A percentile compares a stretch with the other conserved stretches of the same genome.
Evolutionary conservation across 2,113 vertebrate genomes (phyloP).

Genomic region (Myotis lucifugus): DNA sequence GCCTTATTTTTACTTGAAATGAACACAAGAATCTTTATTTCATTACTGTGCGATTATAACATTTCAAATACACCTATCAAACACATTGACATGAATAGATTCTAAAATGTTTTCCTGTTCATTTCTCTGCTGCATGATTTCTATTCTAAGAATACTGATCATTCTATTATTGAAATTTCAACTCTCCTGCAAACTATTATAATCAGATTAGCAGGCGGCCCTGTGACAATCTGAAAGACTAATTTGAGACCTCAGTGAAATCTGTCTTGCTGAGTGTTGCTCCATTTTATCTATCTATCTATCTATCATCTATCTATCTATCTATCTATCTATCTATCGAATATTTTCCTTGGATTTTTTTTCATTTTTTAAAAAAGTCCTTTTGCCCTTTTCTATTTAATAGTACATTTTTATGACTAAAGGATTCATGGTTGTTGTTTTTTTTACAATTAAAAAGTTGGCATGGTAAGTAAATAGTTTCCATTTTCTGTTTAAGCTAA

Average conservation of each 20-base stretch:
- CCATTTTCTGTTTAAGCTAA: background rate
- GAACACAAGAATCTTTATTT: background rate
- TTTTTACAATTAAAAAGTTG: slow-evolving; percentile 17
- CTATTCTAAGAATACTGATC: background rate
- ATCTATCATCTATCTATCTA: background rate
- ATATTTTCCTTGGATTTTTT: background rate
- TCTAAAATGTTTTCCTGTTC: background rate
- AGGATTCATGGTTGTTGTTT: background rate
- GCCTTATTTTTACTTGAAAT: background rate
- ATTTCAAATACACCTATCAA: background rate
- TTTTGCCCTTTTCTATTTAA: background rate
- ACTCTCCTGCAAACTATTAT: background rate
- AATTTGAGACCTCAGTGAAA: background rate
- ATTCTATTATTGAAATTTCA: background rate
- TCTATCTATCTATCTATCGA: background rate
- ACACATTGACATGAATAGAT: background rate
- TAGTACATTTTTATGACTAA: slow-evolving; percentile 3
- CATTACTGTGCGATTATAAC: background rate
- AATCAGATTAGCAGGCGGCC: background rate
- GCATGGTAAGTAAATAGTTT: background rate
- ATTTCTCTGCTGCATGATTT: background rate
- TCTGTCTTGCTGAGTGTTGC: background rate
- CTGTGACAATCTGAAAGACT: background rate
- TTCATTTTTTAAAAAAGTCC: background rate
- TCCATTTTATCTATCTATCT: background rate